phyloP scores from a whole-genome alignment of 1,140 invertebrate genomes.

The Drosophila watanabei region DNA sequence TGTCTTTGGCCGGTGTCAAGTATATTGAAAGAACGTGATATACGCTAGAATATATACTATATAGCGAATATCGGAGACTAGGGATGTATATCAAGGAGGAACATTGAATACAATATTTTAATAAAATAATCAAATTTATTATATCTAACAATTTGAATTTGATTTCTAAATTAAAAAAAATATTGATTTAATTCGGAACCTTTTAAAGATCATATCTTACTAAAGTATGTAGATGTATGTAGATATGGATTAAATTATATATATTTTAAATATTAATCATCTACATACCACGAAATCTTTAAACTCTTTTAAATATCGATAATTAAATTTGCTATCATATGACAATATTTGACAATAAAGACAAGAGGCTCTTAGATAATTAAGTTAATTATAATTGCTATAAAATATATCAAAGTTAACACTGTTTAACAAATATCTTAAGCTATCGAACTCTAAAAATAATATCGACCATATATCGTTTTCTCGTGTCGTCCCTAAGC shows the following conservation, averaged over 20 bases:
- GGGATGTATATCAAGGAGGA: not conserved
- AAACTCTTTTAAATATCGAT: no score
- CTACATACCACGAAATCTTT: no score
- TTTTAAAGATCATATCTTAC: not conserved
- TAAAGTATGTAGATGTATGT: no score
- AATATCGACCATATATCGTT: not conserved
- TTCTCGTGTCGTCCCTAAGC: not conserved
- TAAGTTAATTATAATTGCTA: not conserved
- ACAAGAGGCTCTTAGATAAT: not conserved
- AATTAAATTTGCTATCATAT: no score
- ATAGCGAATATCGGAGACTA: not conserved
- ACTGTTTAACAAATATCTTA: not conserved
- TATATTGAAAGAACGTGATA: constrained; percentile 70
- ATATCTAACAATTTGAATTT: no score
- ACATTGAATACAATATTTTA: no score
- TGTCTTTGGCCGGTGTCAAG: constrained; percentile 49
- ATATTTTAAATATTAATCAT: no score
- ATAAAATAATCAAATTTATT: no score
- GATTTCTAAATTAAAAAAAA: not conserved
- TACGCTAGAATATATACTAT: constrained; percentile 40
- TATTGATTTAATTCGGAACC: not conserved
- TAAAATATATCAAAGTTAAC: not conserved
- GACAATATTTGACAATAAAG: no score
- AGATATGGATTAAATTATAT: no score
- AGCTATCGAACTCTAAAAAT: no score